Evolutionary conservation across 2,888 invertebrate species (phyloP), one percentile per base, ranked within the genome.

Genomic region (Agapetus fuscipes): DNA sequence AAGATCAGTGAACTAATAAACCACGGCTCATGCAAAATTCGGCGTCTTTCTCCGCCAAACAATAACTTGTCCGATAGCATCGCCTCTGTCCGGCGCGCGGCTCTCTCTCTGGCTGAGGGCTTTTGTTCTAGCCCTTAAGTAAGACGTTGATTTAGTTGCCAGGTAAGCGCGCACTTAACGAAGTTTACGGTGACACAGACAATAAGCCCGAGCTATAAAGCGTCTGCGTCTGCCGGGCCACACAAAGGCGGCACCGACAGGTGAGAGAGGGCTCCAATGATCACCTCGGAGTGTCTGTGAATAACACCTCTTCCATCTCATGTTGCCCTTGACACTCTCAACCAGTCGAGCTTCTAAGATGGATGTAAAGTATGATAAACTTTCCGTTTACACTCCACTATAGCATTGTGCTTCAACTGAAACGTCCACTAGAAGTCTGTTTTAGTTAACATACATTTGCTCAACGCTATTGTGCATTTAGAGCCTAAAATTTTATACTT

Each of bases 161-260:
- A 46, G 45, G 45, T 42, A 46, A 46, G 40, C 42, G 36, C 15
- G 43, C 43, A 43, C 41, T 46, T 46, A 43, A 43, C 41, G 29
- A 41, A 46, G 41, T 46, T 46, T 43, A 46, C 43, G 32, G 43
- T 41, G 41, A 41, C 40, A 38, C 38, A 40, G 46, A 46, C 46
- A 46, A 46, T 46, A 46, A 46, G 46, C 46, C 41, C 11, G 15
- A 31, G 34, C 39, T 37, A 38, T 46, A 46, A 46, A 43, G 43
- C 32, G 43, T 46, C 46, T 46, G 38, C 33, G 38, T 35, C 38
- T 36, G 40, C 31, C 40, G 43, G 35, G 16, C 43, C 33, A 38
- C 46, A 37, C 46, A 37, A 39, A 41, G 14, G 25, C n/a, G 20
- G 37, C 14, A 20, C 29, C 17, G 17, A 38, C 37, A 43, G 43